Percentiles rank a stretch among this genome's conserved stretches.
Evolutionary conservation across 2,113 vertebrate species (phyloP).

Genomic region (Caloenas nicobarica): DNA sequence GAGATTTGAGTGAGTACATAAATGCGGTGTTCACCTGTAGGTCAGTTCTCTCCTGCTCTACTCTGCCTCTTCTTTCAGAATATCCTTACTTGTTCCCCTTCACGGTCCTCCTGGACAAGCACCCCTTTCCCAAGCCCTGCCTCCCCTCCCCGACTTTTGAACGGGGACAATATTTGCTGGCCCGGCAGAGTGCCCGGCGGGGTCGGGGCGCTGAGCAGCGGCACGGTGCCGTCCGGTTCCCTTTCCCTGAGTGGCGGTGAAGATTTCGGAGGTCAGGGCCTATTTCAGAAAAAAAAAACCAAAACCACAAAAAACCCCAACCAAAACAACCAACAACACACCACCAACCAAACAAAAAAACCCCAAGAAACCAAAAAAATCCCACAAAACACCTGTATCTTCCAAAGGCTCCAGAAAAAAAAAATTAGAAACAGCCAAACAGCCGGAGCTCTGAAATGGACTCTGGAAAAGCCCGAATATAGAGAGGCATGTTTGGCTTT

Average conservation of each 20-base stretch:
- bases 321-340: no score
- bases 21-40: background rate
- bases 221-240: background rate
- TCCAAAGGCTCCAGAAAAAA: background rate
- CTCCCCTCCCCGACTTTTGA: background rate
- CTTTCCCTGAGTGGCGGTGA: background rate
- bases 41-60: background rate
- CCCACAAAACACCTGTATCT: background rate
- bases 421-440: background rate
- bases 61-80: background rate
- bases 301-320: background rate
- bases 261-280: background rate
- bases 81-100: no score
- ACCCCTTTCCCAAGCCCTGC: background rate
- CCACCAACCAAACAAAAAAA: no score
- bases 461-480: background rate
- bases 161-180: background rate
- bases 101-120: background rate
- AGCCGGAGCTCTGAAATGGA: background rate
- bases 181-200: background rate
- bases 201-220: no score
- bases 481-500: accelerated
- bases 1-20: background rate
- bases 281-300: background rate
- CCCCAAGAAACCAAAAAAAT: background rate